Conservation (phyloP, 2,888 invertebrate species). For the Phortica magna region DNA sequence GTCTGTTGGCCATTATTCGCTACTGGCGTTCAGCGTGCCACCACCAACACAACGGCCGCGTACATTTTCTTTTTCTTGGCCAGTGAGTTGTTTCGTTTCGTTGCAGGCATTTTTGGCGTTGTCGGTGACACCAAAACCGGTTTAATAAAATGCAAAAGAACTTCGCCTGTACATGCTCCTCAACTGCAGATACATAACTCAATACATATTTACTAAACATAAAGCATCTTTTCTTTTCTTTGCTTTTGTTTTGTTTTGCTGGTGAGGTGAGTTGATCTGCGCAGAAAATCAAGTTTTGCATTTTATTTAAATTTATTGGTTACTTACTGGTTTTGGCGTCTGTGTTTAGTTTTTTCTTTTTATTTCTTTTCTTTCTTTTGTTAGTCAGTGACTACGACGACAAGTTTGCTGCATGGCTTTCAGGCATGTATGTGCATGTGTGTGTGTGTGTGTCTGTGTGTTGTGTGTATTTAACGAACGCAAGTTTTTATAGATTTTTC, state of each 20-base stretch:
- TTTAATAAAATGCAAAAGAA: neutral
- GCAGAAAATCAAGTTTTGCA: slow-evolving; percentile 14
- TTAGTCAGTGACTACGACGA: neutral
- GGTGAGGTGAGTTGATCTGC: too few species aligned
- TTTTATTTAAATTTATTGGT: neutral
- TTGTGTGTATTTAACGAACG: too few species aligned
- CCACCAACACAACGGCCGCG: neutral
- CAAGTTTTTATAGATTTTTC: too few species aligned
- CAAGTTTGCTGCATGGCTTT: neutral
- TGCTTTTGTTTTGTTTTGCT: neutral
- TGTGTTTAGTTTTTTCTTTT: neutral
- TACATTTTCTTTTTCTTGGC: neutral
- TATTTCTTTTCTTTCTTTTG: neutral
- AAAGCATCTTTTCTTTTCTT: neutral
- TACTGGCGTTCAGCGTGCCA: slow-evolving; percentile 16
- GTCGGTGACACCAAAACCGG: neutral
- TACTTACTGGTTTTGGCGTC: neutral
- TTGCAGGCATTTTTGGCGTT: neutral
- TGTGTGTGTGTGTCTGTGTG: neutral
- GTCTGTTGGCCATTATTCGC: neutral
- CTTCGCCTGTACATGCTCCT: neutral
- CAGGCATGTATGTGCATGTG: neutral
- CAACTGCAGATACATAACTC: neutral
- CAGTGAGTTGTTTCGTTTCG: neutral
- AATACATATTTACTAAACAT: neutral